Conservation (phyloP, 2,113 vertebrate species). For the Oreocharis arfaki region DNA sequence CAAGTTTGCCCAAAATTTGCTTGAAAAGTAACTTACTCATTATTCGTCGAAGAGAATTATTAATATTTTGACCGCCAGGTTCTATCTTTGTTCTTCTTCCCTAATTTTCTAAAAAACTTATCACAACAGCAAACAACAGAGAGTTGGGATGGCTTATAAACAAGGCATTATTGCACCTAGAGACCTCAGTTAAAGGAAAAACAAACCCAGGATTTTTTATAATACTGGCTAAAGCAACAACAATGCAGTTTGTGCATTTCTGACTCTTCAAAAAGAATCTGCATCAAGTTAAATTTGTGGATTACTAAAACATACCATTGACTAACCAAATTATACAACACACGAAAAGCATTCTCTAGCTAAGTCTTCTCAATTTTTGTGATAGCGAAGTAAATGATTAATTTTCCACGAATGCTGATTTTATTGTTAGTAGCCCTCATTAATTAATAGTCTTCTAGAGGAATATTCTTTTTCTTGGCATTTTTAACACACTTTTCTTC, state of each 20-base stretch:
- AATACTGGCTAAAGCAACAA: not conserved
- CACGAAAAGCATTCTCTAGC: not conserved
- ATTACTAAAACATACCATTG: not conserved
- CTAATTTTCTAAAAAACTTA: not conserved
- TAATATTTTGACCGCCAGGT: not conserved
- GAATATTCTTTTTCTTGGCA: not conserved
- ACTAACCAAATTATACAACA: not conserved
- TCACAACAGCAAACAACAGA: not conserved
- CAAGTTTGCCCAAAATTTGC: not conserved
- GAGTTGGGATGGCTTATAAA: not conserved
- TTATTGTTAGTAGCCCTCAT: not conserved
- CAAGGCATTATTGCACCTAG: not conserved
- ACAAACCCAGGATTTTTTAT: not conserved
- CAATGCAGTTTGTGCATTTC: not conserved
- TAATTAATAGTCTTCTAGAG: not conserved
- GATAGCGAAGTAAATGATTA: not conserved
- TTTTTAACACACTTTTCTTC: slow-evolving; percentile 2
- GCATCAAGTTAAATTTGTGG: not conserved
- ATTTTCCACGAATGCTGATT: not conserved
- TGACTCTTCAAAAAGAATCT: not conserved
- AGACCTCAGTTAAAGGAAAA: not conserved
- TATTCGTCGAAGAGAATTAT: not conserved
- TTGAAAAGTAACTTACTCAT: not conserved
- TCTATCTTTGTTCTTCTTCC: not conserved
- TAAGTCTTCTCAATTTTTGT: not conserved